Percentiles rank a stretch among this genome's conserved stretches.
Conservation (phyloP, 2,113 vertebrate genomes). For the Physeter macrocephalus region DNA sequence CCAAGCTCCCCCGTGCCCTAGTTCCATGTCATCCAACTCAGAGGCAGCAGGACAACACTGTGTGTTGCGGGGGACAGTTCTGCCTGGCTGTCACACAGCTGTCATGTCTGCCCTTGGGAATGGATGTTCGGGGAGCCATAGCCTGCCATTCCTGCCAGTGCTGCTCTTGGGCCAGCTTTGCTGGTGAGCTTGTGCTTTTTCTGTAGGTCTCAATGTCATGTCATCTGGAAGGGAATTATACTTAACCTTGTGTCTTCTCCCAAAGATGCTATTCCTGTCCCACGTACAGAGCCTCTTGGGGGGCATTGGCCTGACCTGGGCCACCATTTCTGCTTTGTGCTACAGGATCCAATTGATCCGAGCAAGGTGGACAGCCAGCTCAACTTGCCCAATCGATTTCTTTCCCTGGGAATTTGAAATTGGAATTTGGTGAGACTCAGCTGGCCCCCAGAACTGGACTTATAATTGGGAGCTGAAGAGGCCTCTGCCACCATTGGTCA, state of each 20-base stretch:
- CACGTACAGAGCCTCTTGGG: not conserved
- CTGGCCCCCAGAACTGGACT: not conserved
- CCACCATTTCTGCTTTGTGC: not conserved
- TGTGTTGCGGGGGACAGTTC: not conserved
- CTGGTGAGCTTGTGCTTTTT: not conserved
- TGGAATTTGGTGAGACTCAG: not conserved
- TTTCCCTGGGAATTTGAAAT: not conserved
- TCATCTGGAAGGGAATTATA: not conserved
- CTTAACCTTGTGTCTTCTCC: not conserved
- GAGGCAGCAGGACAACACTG: not conserved
- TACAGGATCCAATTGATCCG: not conserved
- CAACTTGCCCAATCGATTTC: rapidly evolving
- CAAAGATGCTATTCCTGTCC: not conserved
- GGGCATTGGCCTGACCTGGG: not conserved
- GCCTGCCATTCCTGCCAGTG: not conserved
- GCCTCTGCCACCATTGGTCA: not conserved
- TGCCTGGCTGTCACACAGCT: not conserved
- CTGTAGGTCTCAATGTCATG: not conserved
- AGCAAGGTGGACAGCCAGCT: no score
- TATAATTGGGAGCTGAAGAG: not conserved
- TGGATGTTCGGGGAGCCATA: not conserved
- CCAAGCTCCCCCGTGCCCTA: not conserved
- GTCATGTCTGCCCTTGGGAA: not conserved
- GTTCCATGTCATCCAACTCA: not conserved
- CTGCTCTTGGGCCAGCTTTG: rapidly evolving